Percentiles rank a stretch among this genome's conserved stretches.
Evolutionary conservation across 2,888 invertebrate species (phyloP).

Genomic region (Myopa tessellatipennis): DNA sequence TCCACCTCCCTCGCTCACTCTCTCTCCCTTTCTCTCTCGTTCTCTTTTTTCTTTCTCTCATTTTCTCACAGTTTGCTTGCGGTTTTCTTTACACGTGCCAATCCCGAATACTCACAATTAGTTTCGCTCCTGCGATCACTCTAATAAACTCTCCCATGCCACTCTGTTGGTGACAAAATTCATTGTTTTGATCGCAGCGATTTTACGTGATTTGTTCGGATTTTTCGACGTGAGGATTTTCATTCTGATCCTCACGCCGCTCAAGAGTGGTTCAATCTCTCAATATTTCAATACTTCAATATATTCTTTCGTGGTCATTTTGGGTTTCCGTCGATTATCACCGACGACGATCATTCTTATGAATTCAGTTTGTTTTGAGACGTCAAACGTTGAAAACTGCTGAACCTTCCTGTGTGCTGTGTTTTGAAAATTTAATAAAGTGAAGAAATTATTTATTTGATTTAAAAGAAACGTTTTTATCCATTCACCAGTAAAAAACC

Average conservation of each 20-base stretch:
- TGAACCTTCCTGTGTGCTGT: neutral
- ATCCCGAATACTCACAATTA: constrained; percentile 17
- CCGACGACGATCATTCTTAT: neutral
- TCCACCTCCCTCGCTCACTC: no score
- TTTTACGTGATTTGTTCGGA: neutral
- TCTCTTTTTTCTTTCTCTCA: neutral
- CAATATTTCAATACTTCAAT: neutral
- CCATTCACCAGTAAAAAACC: neutral
- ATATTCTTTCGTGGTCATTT: neutral
- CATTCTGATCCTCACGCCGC: neutral
- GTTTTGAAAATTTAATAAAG: neutral
- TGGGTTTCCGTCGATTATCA: neutral
- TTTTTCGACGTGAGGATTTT: neutral
- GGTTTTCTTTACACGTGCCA: constrained; percentile 18
- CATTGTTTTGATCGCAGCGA: neutral
- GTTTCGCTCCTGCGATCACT: neutral
- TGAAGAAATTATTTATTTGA: neutral
- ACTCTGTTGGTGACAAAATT: neutral
- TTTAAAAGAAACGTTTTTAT: neutral
- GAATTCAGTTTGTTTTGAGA: constrained; percentile 6
- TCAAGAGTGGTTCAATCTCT: neutral
- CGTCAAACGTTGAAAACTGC: neutral
- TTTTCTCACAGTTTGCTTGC: no score
- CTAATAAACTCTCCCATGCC: neutral
- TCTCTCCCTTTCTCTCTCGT: no score